Evolutionary conservation across 2,888 invertebrate genomes (phyloP).

Genomic region (Archips xylosteana): DNA sequence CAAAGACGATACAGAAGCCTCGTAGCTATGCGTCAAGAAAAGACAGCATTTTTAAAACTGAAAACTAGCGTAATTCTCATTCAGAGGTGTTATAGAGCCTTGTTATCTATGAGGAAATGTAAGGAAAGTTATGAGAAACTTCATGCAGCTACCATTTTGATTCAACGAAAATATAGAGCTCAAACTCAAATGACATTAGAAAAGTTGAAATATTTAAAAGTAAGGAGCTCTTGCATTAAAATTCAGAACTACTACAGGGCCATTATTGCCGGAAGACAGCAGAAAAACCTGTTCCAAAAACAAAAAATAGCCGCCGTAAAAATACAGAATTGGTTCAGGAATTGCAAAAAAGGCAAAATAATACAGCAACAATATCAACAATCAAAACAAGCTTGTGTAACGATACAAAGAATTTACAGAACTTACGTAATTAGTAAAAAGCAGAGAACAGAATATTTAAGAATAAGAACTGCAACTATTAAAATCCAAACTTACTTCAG

Average conservation of each 20-base stretch:
- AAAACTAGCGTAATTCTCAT: constrained; percentile 58
- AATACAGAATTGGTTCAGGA: constrained; percentile 81
- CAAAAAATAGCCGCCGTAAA: constrained; percentile 63
- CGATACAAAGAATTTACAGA: constrained; percentile 77
- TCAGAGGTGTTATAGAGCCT: constrained; percentile 70
- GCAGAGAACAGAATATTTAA: constrained; percentile 65
- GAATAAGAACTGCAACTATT: constrained; percentile 65
- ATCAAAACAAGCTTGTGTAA: constrained; percentile 64
- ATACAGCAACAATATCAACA: constrained; percentile 58
- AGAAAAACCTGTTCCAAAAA: constrained; percentile 59
- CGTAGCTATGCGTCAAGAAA: constrained; percentile 64
- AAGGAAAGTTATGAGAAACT: constrained; percentile 56
- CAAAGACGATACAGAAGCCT: constrained; percentile 74
- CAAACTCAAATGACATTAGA: constrained; percentile 63
- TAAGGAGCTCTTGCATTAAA: constrained; percentile 59
- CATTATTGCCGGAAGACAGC: constrained; percentile 55
- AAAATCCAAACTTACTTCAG: constrained; percentile 69
- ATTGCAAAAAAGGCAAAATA: constrained; percentile 55
- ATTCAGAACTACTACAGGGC: constrained; percentile 77
- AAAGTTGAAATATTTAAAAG: constrained; percentile 55
- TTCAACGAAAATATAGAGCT: constrained; percentile 78
- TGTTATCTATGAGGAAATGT: constrained; percentile 58
- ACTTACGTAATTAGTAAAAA: constrained; percentile 62
- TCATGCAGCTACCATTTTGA: constrained; percentile 57
- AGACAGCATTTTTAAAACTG: constrained; percentile 51